Evolutionary conservation across 2,797 vertebrate species (phyloP), one percentile per base, ranked within the genome.

Genomic region (Diplodus puntazzo): DNA sequence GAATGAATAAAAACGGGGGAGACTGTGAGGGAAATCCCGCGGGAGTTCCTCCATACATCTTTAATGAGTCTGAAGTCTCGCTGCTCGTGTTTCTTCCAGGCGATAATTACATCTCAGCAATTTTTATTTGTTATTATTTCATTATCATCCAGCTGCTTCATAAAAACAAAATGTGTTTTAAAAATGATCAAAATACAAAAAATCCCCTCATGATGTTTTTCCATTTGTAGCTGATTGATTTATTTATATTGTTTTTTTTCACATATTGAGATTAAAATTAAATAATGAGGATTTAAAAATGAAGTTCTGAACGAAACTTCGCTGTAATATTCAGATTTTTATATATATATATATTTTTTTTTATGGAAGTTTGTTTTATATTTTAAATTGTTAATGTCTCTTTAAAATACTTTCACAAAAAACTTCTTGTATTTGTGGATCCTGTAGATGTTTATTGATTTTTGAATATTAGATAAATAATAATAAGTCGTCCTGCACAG

Each of bases 11-110:
- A 64, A 77, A 59, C n/a, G 9, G 16, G 68, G 71, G 62, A 60
- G 74, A 25, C 73, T 39, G 12, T 52, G 53, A 20, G 76, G 21
- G 53, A 21, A 16, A 50, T 89, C 90, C 77, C 82, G 57, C 48
- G 65, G 86, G 87, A 87, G 0, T 67, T 80, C 69, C 75, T 70
- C 9, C 82, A 86, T 91, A 1, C 83, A 91, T 91, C 11, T 84
- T 87, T 83, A 84, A 92, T 87, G 86, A 89, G 83, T 13, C 66
- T 55, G 30, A 66, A 50, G 62, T 79, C 58, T 59, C 54, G 68
- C 80, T 25, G 79, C 77, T 82, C 73, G 11, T 20, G 52, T 84
- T 82, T 49, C 77, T 57, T 79, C 46, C 69, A 75, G 80, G 59
- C 73, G 52, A 70, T 79, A 63, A 83, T 77, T 72, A 45, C 57